These are phyloP conservation scores for Aradus depressus DNA, from an alignment of 2,888 invertebrate genomes.

Conservation along the genomic window DNA sequence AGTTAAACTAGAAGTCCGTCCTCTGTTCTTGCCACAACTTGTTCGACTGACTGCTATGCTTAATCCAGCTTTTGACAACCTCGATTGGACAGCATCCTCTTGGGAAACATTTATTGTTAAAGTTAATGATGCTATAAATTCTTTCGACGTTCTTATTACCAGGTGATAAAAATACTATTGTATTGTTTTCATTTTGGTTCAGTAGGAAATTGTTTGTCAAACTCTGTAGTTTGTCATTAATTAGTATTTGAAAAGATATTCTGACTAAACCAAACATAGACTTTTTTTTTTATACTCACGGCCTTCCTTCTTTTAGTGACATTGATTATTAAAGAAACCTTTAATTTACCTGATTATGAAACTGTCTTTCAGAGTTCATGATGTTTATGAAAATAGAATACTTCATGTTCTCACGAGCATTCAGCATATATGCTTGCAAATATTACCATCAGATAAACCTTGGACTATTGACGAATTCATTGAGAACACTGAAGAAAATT, in stretches of 20 bases:
- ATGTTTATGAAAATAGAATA: conserved; percentile 83
- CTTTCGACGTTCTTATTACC: conserved; percentile 60
- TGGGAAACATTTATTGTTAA: conserved; percentile 68
- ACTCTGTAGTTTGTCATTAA: not conserved
- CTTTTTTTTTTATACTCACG: not conserved
- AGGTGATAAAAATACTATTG: conserved; percentile 33
- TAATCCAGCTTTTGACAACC: conserved; percentile 64
- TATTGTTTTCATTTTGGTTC: not conserved
- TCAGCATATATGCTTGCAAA: conserved; percentile 71
- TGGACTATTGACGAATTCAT: conserved; percentile 82
- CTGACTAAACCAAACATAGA: not conserved
- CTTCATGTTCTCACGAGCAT: conserved; percentile 76
- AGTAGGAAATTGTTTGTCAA: not conserved
- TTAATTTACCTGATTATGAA: no score
- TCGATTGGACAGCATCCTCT: conserved; percentile 78
- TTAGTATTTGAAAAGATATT: not conserved
- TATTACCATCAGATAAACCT: conserved; percentile 68
- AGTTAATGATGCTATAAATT: conserved; percentile 64
- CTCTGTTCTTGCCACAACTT: conserved; percentile 77
- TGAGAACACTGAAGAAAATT: conserved; percentile 69
- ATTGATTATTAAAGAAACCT: not conserved
- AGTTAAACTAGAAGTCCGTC: conserved; percentile 80
- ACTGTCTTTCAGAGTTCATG: conserved; percentile 55
- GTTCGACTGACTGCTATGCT: conserved; percentile 70
- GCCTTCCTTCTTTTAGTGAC: not conserved